Evolutionary conservation across 1,140 invertebrate species (phyloP), one percentile per base, ranked within the genome.

Genomic region (Neotoxoptera formosana): DNA sequence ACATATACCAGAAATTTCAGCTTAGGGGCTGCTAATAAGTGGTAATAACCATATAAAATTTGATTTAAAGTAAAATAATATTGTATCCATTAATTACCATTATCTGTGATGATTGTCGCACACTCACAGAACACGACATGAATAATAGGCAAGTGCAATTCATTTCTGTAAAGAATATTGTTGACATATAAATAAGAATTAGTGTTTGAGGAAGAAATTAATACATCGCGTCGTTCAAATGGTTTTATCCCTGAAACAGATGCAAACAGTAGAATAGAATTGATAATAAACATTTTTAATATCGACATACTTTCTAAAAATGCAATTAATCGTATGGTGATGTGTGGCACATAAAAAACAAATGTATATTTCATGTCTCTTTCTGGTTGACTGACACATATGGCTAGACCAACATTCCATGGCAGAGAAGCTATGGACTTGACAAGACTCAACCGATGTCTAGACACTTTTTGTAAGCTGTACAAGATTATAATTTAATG

Each of bases 311-410:
- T 81, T 93, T 93, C 91, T 84, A 93, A 51, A 86, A 53, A 86
- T 45, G 81, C 81, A 11, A 93, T 53, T 86, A 93, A 86, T 56
- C 91, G 81, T 56, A 30, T 56, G 0, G 91, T 93, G 7, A 93
- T 93, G 14, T 56, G 91, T 21, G 91, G 81, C 23, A 93, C 76
- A 45, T 45, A 93, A 0, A 93, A 25, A 41, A 93, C 91, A 93
- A 93, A 93, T 41, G 91, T 45, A 86, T 93, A 93, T 86, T 83
- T 93, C 11, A 93, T 93, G 14, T 93, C 91, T 53, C 21, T 56
- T 25, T 93, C 91, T n/a, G 91, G 91, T 56, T 93, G 91, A 84
- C 34, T 83, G 45, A 93, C 91, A 93, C 91, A 84, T 30, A 93
- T 93, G 21, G 48, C 34, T n/a, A 93, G 41, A 41, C 91, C 91